Base-by-base conservation (phyloP, 2,888 invertebrate species). In the Parascotia fuliginaria region DNA sequence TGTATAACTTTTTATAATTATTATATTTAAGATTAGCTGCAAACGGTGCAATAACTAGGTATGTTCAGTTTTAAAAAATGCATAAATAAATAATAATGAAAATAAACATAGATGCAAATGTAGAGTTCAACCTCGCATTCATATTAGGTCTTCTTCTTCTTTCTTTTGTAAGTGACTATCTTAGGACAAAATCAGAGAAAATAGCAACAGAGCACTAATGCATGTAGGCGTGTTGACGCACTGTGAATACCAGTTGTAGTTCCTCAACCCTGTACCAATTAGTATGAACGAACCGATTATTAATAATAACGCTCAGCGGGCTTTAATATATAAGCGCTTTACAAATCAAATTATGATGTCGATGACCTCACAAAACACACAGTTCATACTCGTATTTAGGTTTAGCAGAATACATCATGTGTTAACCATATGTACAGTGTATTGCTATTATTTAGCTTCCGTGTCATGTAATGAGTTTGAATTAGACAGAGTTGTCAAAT, bases 261-360 rank as follows among this genome's bases (percentile, higher is more conserved):
- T 29, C 44, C 44, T 37, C 44, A 44, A 32, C 44, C 31, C 44
- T 37, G 28, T n/a, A 19, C 36, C 36, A 36, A 36, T 36, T 36
- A 57, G 44, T 38, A 24, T 38, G 24, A 24, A 22, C 22, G 9
- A 41, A 56, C 19, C 2, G 45, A n/a, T n/a, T 55, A 55, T 64
- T 73, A 78, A 83, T 83, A 86, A 86, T 87, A 80, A 83, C 86
- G 77, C 84, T 83, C 78, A 85, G 86, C 61, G 62, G 54, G 42
- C 58, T 46, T 59, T 46, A 59, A 60, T 67, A 59, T 48, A 42
- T n/a, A n/a, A n/a, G n/a, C 54, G 65, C 58, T 68, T 68, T 66
- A 67, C 69, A 70, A 70, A 74, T 75, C 65, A 67, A 70, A 73
- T 65, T 55, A 63, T 52, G 44, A 65, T 62, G 79, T 75, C 78